Evolutionary conservation across 2,797 vertebrate genomes (phyloP).

Genomic region (Poecilia velifera): DNA sequence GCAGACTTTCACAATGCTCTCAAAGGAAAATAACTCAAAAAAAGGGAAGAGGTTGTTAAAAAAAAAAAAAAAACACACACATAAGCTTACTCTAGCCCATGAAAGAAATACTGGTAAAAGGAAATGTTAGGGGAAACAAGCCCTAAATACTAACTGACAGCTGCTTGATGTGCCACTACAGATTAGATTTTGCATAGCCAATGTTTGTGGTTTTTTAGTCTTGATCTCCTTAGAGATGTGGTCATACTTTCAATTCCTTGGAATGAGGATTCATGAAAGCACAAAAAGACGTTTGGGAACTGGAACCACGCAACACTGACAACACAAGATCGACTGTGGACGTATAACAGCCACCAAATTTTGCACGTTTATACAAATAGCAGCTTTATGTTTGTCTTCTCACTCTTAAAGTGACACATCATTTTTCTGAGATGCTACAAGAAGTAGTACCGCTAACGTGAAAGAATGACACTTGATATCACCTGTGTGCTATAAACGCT

Average conservation of each 20-base stretch:
- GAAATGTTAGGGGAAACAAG: background rate
- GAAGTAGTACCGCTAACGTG: background rate
- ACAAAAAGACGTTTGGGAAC: background rate
- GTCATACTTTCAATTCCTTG: background rate
- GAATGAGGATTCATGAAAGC: background rate
- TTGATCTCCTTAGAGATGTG: background rate
- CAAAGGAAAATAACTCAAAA: background rate
- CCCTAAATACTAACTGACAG: background rate
- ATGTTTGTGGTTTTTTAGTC: background rate
- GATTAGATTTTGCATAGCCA: conserved; percentile 1
- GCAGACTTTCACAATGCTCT: too few relatives aligned
- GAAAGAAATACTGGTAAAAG: background rate
- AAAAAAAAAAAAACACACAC: background rate
- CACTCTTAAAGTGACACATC: background rate
- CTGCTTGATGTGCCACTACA: background rate
- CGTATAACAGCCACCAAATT: background rate
- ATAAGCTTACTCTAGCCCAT: background rate
- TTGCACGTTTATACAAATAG: background rate
- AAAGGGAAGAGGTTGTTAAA: too few relatives aligned
- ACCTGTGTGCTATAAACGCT: background rate
- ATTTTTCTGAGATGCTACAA: background rate
- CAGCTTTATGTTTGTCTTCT: background rate
- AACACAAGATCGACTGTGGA: background rate
- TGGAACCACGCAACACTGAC: background rate
- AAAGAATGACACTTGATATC: background rate